Conservation (phyloP, 2,797 vertebrate species). For the Salarias fasciatus region DNA sequence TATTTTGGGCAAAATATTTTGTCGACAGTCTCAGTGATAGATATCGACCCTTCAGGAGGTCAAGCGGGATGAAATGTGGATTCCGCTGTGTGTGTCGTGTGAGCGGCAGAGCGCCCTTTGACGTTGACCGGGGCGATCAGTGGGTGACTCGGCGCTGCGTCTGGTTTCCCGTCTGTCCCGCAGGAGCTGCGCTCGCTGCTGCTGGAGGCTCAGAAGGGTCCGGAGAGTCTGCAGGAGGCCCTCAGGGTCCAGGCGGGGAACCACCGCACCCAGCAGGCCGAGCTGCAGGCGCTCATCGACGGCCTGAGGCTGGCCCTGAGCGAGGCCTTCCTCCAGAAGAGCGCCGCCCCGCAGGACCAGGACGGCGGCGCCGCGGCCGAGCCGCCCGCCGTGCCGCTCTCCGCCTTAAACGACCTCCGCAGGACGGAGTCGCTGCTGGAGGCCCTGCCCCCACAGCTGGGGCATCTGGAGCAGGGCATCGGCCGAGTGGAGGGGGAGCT, state of each 20-base stretch:
- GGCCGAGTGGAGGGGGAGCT: slow-evolving; percentile 77
- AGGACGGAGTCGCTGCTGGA: slow-evolving; percentile 83
- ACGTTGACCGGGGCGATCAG: no score
- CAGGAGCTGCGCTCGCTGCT: slow-evolving; percentile 92
- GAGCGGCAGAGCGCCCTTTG: no score
- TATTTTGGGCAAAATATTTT: no score
- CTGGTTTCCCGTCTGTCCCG: not conserved
- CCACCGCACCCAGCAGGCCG: slow-evolving; percentile 88
- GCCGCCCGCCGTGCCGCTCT: slow-evolving; percentile 55
- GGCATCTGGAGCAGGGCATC: slow-evolving; percentile 81
- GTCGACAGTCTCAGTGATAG: no score
- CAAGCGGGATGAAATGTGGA: no score
- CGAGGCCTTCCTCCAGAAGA: slow-evolving; percentile 42
- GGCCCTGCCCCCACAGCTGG: slow-evolving; percentile 82
- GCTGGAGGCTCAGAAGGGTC: slow-evolving; percentile 95
- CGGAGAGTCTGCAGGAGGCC: slow-evolving; percentile 92
- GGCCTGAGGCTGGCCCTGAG: slow-evolving; percentile 81
- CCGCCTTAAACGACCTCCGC: slow-evolving; percentile 83
- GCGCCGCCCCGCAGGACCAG: not conserved
- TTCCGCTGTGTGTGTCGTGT: no score
- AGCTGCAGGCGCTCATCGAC: slow-evolving; percentile 85
- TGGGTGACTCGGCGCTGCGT: no score
- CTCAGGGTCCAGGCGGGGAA: slow-evolving; percentile 89
- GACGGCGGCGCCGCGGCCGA: not conserved
- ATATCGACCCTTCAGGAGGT: no score